These are phyloP conservation scores for Ips typographus DNA, from an alignment of 1,140 invertebrate genomes.

Conservation along the genomic window DNA sequence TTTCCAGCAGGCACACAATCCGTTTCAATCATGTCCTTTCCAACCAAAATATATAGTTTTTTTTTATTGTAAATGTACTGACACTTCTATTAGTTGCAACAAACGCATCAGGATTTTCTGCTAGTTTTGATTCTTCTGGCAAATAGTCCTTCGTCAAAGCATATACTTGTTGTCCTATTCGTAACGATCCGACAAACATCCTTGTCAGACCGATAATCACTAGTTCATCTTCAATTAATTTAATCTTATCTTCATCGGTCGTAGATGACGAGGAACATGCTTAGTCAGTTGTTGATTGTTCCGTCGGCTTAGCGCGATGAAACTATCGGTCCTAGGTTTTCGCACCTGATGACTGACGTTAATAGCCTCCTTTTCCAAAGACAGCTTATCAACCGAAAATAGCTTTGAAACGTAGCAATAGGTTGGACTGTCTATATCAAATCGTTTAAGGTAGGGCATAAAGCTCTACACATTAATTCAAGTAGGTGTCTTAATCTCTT, in stretches of 20 bases:
- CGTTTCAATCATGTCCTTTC: conserved; percentile 82
- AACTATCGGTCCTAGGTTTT: conserved; percentile 35
- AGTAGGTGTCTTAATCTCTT: too few relatives aligned
- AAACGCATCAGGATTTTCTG: conserved; percentile 44
- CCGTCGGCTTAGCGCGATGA: background rate
- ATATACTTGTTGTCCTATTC: too few relatives aligned
- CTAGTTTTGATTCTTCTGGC: too few relatives aligned
- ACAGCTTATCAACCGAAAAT: conserved; percentile 76
- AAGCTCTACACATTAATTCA: too few relatives aligned
- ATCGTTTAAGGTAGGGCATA: too few relatives aligned
- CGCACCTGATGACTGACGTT: conserved; percentile 40
- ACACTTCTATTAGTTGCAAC: conserved; percentile 52
- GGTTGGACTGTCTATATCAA: conserved; percentile 44
- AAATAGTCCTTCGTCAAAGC: too few relatives aligned
- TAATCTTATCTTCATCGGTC: background rate
- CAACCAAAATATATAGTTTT: conserved; percentile 90
- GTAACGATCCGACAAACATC: too few relatives aligned
- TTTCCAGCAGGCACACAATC: conserved; percentile 85
- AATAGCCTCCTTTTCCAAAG: conserved; percentile 52
- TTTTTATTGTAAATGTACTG: conserved; percentile 60
- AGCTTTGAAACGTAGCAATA: conserved; percentile 96
- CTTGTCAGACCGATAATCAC: too few relatives aligned
- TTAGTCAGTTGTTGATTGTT: conserved; percentile 28
- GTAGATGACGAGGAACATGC: conserved; percentile 11
- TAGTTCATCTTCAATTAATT: too few relatives aligned